Evolutionary conservation across 2,888 invertebrate species (phyloP).

Genomic region (Dicranocentrus wangi): DNA sequence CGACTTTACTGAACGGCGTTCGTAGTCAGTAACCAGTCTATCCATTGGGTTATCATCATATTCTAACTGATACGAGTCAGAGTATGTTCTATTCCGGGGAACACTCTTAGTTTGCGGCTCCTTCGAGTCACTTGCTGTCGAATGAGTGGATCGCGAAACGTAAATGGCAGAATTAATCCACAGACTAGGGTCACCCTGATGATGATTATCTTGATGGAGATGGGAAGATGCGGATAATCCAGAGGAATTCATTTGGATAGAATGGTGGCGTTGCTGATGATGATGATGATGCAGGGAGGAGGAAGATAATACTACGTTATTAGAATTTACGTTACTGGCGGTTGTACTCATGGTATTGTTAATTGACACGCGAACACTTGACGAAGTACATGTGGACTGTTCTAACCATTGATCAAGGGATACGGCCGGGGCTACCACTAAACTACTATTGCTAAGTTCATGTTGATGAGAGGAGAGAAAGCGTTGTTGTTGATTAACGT

Average conservation of each 20-base stretch:
- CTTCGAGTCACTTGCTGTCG: conserved; percentile 28
- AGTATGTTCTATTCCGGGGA: conserved; percentile 66
- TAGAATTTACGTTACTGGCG: neutral
- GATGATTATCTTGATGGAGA: conserved; percentile 18
- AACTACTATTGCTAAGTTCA: neutral
- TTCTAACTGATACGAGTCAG: conserved; percentile 69
- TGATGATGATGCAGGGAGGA: conserved; percentile 40
- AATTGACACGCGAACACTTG: conserved; percentile 52
- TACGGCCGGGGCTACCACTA: conserved; percentile 54
- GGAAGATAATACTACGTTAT: conserved; percentile 4
- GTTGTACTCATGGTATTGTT: conserved; percentile 39
- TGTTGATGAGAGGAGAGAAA: neutral
- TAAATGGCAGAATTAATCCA: conserved; percentile 70
- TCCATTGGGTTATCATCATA: conserved; percentile 62
- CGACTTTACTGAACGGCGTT: conserved; percentile 48
- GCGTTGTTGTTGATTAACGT: conserved; percentile 8
- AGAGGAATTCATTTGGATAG: conserved; percentile 48
- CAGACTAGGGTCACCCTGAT: conserved; percentile 53
- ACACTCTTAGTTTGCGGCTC: neutral
- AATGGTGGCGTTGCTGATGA: conserved; percentile 42
- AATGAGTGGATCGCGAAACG: conserved; percentile 59
- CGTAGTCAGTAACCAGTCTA: conserved; percentile 44
- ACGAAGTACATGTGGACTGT: conserved; percentile 51
- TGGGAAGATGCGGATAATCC: conserved; percentile 38
- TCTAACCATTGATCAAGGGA: conserved; percentile 72